Percentiles rank a stretch among this genome's conserved stretches.
These are phyloP conservation scores for Hipparchia sbordonii DNA, from an alignment of 2,888 invertebrate genomes.

Conservation along the genomic window DNA sequence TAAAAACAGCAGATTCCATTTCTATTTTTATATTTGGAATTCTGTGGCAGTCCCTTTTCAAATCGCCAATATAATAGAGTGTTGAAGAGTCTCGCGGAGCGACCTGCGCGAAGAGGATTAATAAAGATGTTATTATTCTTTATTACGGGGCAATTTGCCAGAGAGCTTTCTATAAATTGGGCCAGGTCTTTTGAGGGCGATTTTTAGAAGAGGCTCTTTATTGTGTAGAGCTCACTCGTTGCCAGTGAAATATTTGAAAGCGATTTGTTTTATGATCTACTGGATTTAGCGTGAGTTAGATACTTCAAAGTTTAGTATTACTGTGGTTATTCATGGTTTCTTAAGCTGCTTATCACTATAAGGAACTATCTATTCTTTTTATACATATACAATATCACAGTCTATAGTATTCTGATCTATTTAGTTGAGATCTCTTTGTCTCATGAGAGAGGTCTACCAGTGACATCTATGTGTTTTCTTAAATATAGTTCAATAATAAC, in stretches of 20 bases:
- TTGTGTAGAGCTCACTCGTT: conserved; percentile 10
- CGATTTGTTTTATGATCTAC: conserved; percentile 1
- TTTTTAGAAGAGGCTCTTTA: conserved; percentile 28
- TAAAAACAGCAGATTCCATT: no score
- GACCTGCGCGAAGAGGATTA: conserved; percentile 35
- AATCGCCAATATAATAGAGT: conserved; percentile 32
- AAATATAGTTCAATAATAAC: no score
- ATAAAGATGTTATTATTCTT: conserved; percentile 39
- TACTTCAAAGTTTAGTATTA: neutral
- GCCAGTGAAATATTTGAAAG: conserved; percentile 8
- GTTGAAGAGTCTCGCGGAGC: conserved; percentile 28
- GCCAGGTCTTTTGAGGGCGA: conserved; percentile 30
- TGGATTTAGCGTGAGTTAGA: neutral
- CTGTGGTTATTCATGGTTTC: no score
- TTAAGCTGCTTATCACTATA: neutral
- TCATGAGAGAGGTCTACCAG: no score
- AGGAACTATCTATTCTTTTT: no score
- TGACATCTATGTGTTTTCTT: no score
- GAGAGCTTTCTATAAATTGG: conserved; percentile 36
- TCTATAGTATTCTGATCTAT: no score
- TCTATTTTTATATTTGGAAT: no score
- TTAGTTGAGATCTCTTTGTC: no score
- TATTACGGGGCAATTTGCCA: conserved; percentile 39
- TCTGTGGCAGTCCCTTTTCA: conserved; percentile 7
- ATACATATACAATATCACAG: no score